Evolutionary conservation across 2,888 invertebrate genomes (phyloP), one percentile per base, ranked within the genome.

Genomic region (Pollenia angustigena): DNA sequence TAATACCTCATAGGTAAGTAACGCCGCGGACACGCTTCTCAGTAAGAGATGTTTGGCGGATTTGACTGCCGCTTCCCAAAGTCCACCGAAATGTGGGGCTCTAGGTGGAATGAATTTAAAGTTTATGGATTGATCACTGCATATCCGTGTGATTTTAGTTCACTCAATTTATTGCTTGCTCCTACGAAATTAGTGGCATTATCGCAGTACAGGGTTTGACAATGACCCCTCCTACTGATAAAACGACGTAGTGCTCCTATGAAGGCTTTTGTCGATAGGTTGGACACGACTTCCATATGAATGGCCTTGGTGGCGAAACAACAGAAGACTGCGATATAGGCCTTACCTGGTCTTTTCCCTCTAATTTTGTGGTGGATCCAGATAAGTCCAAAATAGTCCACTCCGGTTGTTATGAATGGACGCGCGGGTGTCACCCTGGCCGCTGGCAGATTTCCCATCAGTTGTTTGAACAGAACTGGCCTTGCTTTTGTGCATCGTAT

Each of bases 261-360:
- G 23, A 23, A 23, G 23, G 23, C 23, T 23, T 23, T 2, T 23
- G 23, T 23, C 23, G 23, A 23, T 23, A 23, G 23, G 23, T 23
- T 23, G 23, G 23, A 23, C 23, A 23, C 23, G 23, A 23, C 23
- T 23, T 23, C 23, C 23, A 23, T 44, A n/a, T 64, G 64, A 4
- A 66, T 18, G 10, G 48, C 66, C 46, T 66, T 66, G n/a, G 66
- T 66, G 23, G 23, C 23, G 23, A 23, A 23, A 23, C 23, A 23
- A 16, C 50, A 50, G 14, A 14, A 50, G 6, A 50, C 50, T 12
- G 50, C 50, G 11, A 14, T 50, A 50, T 50, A 50, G 14, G 50
- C 12, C 50, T 50, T n/a, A 14, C n/a, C 50, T 1, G 12, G 50
- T 50, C 50, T 50, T 50, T 50, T 6, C 50, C 12, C 23, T 50